phyloP scores from a whole-genome alignment of 2,797 vertebrate species.

The Paramormyrops hopkinsi region DNA sequence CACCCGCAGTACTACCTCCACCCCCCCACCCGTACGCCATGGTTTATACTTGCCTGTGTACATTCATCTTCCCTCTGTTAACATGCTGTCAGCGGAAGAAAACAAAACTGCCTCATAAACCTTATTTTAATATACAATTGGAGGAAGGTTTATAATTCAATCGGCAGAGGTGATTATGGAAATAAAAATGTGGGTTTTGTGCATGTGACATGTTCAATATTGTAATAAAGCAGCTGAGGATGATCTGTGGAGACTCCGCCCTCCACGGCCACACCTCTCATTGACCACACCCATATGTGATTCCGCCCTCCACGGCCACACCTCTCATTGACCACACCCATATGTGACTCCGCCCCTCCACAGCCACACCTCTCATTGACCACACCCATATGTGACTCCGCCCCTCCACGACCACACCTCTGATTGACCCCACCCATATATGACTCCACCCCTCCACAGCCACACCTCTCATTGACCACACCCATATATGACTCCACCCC shows the following conservation, averaged over 20 bases:
- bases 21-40: background rate
- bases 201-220: background rate
- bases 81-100: background rate
- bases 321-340: background rate
- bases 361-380: background rate
- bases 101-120: background rate
- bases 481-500: background rate
- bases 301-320: background rate
- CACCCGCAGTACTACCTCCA: background rate
- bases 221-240: background rate
- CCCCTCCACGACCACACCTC: background rate
- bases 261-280: background rate
- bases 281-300: too few relatives aligned
- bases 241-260: background rate
- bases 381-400: background rate
- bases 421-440: background rate
- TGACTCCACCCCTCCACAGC: background rate
- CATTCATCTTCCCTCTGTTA: background rate
- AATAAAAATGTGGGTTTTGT: background rate
- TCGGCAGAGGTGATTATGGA: background rate
- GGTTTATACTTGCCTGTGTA: background rate
- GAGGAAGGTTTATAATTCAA: conserved; percentile 5
- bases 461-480: background rate
- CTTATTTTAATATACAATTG: background rate
- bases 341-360: background rate